Evolutionary conservation across 37 sponge, comb jelly and placozoan genomes (phyloP), one percentile per base, ranked within the genome.

Genomic region (Cliona cf. orientalis): DNA sequence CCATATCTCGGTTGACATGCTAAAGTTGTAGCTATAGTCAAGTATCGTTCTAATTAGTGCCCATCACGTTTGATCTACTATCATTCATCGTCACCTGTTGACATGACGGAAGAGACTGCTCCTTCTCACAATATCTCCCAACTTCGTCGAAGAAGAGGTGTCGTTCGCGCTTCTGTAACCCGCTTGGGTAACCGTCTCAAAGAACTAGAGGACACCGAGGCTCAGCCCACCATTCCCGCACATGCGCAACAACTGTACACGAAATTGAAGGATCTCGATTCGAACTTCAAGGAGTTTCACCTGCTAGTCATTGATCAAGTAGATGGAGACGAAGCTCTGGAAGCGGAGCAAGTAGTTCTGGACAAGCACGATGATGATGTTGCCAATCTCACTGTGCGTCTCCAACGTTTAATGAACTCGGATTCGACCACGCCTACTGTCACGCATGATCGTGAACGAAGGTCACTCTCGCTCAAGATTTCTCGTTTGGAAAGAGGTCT

Each of bases 111-210:
- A n/a, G n/a, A n/a, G n/a, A n/a, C n/a, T n/a, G n/a, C n/a, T n/a
- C n/a, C n/a, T n/a, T n/a, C n/a, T n/a, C n/a, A n/a, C n/a, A n/a
- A n/a, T n/a, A n/a, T n/a, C n/a, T n/a, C n/a, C n/a, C n/a, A 12
- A n/a, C 60, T 61, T 26, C 26, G 31, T 9, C 7, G 53, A 44
- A 71, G 72, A 71, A 71, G 72, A 71, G 72, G 72, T 7, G 72
- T 45, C 26, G 53, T 45, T 17, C 9, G 26, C 5, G 72, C 53
- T 26, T 45, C 53, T 25, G 26, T 71, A 25, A 71, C 72, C 5
- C 11, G 53, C 22, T 32, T 71, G 6, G 26, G 29, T 44, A 71
- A 46, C 32, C 46, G 57, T 11, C 35, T 73, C 32, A 55, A 22
- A 11, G 57, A 73, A 22, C 56, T 73, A 12, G 74, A 46, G 4